Evolutionary conservation across 1,140 invertebrate genomes (phyloP).

Genomic region (Melanaphis sacchari): DNA sequence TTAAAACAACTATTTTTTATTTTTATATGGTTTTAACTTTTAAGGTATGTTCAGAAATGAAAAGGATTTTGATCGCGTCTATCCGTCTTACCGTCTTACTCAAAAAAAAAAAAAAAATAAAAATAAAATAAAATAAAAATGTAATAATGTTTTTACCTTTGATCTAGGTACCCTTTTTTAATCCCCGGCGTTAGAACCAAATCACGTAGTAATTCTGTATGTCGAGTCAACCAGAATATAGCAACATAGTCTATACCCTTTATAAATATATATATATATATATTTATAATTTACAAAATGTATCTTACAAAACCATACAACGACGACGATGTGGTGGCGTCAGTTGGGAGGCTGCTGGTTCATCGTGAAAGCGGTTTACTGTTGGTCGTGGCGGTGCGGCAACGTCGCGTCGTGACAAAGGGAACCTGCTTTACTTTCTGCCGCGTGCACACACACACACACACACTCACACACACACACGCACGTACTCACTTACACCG

Average conservation of each 20-base stretch:
- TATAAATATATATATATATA: not conserved
- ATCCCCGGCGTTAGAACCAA: not conserved
- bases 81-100: not conserved
- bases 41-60: not conserved
- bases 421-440: slow-evolving; percentile 46
- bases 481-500: not conserved
- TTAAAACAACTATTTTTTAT: not conserved
- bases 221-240: not conserved
- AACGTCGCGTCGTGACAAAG: slow-evolving; percentile 53
- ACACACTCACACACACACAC: not conserved
- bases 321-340: not conserved
- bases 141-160: not conserved
- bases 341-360: not conserved
- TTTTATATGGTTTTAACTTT: not conserved
- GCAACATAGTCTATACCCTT: not conserved
- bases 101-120: too few relatives aligned
- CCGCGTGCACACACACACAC: not conserved
- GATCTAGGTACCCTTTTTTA: not conserved
- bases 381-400: not conserved
- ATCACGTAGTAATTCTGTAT: not conserved
- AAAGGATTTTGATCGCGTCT: not conserved
- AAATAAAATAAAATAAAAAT: not conserved
- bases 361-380: slow-evolving; percentile 34
- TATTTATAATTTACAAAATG: not conserved
- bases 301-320: not conserved